Conservation (phyloP, 2,797 vertebrate genomes). For the Gymnoscopelus braueri region DNA sequence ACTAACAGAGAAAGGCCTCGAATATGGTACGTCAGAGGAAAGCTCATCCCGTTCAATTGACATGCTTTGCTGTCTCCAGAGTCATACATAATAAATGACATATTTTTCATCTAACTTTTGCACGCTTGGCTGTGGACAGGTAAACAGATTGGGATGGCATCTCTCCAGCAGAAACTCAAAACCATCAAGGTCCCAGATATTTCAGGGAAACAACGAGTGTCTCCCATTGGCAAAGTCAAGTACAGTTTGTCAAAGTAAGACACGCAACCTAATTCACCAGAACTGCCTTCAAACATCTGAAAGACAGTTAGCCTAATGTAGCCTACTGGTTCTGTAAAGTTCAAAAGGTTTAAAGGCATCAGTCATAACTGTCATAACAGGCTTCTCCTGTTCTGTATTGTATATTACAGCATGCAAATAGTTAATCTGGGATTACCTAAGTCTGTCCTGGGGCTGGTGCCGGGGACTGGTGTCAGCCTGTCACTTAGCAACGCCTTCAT, state of each 20-base stretch:
- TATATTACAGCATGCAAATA: slow-evolving; percentile 71
- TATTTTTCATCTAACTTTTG: background rate
- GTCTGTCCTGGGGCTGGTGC: slow-evolving; percentile 66
- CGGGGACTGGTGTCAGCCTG: slow-evolving; percentile 70
- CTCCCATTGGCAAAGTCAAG: slow-evolving; percentile 73
- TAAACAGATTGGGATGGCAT: slow-evolving; percentile 70
- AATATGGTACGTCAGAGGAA: slow-evolving; percentile 73
- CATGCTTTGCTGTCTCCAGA: background rate
- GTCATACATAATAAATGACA: background rate
- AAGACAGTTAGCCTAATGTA: background rate
- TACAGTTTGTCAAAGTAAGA: slow-evolving; percentile 80
- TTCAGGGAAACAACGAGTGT: slow-evolving; percentile 64
- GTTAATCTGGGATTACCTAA: slow-evolving; percentile 66
- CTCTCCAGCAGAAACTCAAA: slow-evolving; percentile 72
- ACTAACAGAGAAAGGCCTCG: slow-evolving; percentile 78
- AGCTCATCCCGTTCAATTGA: background rate
- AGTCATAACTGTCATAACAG: background rate
- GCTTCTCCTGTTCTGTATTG: background rate
- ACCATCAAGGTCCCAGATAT: slow-evolving; percentile 75
- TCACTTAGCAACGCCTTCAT: slow-evolving; percentile 74
- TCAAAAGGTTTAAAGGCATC: background rate
- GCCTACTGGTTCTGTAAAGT: background rate
- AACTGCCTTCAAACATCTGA: background rate
- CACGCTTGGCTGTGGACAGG: slow-evolving; percentile 49
- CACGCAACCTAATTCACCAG: no score